Evolutionary conservation across 2,888 invertebrate species (phyloP).

Genomic region (Lycophotia porphyrea): DNA sequence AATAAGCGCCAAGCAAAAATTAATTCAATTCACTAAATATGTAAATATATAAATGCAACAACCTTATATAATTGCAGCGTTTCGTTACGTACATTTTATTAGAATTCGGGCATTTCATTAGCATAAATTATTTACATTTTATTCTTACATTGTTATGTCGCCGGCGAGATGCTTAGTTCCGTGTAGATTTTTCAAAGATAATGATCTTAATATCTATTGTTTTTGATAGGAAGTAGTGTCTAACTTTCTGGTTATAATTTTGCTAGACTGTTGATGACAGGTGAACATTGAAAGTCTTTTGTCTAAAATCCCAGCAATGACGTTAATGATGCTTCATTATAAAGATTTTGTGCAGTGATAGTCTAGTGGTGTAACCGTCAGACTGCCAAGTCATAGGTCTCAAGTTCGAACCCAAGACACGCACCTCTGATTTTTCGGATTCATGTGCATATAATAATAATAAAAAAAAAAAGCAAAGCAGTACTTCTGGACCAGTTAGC

Average conservation of each 20-base stretch:
- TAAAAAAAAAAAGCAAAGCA: too few species aligned
- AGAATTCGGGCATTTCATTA: slow-evolving; percentile 56
- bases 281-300: slow-evolving; percentile 10
- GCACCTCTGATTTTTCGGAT: too few species aligned
- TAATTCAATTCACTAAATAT: slow-evolving; percentile 47
- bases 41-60: slow-evolving; percentile 53
- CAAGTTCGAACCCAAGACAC: too few species aligned
- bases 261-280: slow-evolving; percentile 12
- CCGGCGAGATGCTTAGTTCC: slow-evolving; percentile 52
- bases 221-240: slow-evolving; percentile 24
- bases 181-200: slow-evolving; percentile 59
- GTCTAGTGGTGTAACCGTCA: too few species aligned
- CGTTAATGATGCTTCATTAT: neutral
- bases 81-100: slow-evolving; percentile 60
- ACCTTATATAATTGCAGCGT: slow-evolving; percentile 52
- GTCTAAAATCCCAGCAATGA: neutral
- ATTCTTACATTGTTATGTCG: slow-evolving; percentile 61
- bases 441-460: too few species aligned
- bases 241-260: slow-evolving; percentile 15
- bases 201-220: slow-evolving; percentile 60
- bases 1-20: slow-evolving; percentile 32
- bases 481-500: too few species aligned
- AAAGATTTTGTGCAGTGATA: neutral
- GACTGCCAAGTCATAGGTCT: too few species aligned
- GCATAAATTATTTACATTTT: slow-evolving; percentile 57